Evolutionary conservation across 2,888 invertebrate species (phyloP).

Genomic region (Lochmaea capreae): DNA sequence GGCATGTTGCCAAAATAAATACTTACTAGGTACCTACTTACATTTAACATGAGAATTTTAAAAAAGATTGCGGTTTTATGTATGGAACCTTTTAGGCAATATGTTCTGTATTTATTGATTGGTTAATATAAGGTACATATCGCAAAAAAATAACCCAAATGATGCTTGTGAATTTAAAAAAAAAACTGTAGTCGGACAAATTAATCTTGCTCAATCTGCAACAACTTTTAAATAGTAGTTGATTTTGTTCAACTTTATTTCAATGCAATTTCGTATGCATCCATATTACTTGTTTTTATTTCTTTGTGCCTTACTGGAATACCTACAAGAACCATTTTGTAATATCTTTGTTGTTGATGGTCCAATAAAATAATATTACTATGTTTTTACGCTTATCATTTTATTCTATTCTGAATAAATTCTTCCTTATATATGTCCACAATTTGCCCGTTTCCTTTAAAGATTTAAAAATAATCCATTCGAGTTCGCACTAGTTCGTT

Average conservation of each 20-base stretch:
- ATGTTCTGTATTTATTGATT: not conserved
- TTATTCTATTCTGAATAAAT: too few species aligned
- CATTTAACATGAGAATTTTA: too few species aligned
- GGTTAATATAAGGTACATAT: not conserved
- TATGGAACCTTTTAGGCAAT: not conserved
- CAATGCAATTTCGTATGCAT: not conserved
- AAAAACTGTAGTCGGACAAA: not conserved
- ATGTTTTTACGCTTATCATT: not conserved
- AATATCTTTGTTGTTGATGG: constrained; percentile 21
- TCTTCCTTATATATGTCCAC: too few species aligned
- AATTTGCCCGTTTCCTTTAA: too few species aligned
- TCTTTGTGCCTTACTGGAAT: constrained; percentile 13
- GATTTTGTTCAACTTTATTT: not conserved
- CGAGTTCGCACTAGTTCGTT: too few species aligned
- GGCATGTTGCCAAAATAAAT: not conserved
- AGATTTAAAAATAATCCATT: too few species aligned
- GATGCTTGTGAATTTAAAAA: not conserved
- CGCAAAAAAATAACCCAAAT: not conserved
- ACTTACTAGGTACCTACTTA: too few species aligned
- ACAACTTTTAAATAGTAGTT: not conserved
- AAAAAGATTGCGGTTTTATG: not conserved
- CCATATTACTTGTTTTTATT: constrained; percentile 1
- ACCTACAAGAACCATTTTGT: constrained; percentile 13
- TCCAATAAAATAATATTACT: constrained; percentile 19
- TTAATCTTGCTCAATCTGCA: not conserved